Conservation (phyloP, 2,888 invertebrate genomes). For the Drosophila mettleri region DNA sequence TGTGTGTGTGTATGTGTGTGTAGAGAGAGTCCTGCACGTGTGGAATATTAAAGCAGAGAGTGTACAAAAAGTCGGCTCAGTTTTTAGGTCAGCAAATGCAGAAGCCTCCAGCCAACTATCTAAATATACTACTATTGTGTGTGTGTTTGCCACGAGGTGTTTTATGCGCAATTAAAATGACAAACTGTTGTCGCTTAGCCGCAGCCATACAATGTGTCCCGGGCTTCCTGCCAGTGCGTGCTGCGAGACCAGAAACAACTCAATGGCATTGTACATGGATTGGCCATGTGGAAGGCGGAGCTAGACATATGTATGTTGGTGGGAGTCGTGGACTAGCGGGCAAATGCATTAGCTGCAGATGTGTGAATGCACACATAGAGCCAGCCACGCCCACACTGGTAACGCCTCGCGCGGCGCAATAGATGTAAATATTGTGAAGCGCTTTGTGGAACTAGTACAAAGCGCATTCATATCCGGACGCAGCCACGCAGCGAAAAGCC, state of each 20-base stretch:
- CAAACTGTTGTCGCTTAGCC: slow-evolving; percentile 46
- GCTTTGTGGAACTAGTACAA: slow-evolving; percentile 53
- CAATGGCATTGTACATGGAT: slow-evolving; percentile 1
- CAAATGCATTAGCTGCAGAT: slow-evolving; percentile 58
- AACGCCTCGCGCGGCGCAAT: slow-evolving; percentile 33
- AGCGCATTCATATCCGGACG: slow-evolving; percentile 64
- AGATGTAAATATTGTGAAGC: slow-evolving; percentile 43
- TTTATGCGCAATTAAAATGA: slow-evolving; percentile 73
- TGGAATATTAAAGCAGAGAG: slow-evolving; percentile 57
- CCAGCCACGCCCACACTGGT: slow-evolving; percentile 8
- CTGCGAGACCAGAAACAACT: background rate
- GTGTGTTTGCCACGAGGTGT: slow-evolving; percentile 27
- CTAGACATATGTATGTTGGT: background rate
- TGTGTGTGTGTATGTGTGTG: background rate
- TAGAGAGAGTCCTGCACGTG: slow-evolving; percentile 43
- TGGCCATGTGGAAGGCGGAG: background rate
- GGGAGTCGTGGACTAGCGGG: slow-evolving; percentile 31
- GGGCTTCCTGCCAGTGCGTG: slow-evolving; percentile 18
- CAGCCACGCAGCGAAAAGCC: slow-evolving; percentile 29
- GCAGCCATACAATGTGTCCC: slow-evolving; percentile 18
- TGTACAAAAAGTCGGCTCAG: slow-evolving; percentile 49
- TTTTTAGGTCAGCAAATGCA: slow-evolving; percentile 37
- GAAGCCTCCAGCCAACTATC: background rate
- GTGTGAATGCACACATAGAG: slow-evolving; percentile 37
- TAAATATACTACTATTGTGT: background rate